A percentile compares a stretch with the other conserved stretches of the same genome.
Evolutionary conservation across 2,797 vertebrate species (phyloP).

Genomic region (Danio kyathit): DNA sequence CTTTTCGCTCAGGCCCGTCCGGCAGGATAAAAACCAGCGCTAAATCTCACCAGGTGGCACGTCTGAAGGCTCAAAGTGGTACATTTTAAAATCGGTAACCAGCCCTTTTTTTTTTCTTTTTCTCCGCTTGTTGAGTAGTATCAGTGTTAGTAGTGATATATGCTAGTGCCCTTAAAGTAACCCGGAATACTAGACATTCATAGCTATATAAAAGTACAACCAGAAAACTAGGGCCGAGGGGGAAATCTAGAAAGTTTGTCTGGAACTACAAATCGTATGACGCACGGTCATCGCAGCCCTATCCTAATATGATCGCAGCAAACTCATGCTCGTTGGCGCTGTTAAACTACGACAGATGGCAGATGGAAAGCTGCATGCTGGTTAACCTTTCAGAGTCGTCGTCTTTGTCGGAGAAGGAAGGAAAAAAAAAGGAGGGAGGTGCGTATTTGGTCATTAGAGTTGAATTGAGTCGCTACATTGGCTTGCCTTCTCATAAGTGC

Average conservation of each 20-base stretch:
- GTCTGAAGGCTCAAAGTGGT: slow-evolving; percentile 59
- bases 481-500: slow-evolving; percentile 57
- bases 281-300: slow-evolving; percentile 47
- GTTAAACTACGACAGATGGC: slow-evolving; percentile 57
- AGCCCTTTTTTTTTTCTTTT: slow-evolving; percentile 60
- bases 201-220: slow-evolving; percentile 58
- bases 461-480: slow-evolving; percentile 64
- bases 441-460: slow-evolving; percentile 61
- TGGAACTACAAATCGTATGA: slow-evolving; percentile 56
- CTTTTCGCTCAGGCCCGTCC: slow-evolving; percentile 60
- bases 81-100: slow-evolving; percentile 57
- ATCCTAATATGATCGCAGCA: slow-evolving; percentile 54
- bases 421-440: slow-evolving; percentile 17
- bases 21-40: slow-evolving; percentile 61
- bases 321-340: slow-evolving; percentile 67
- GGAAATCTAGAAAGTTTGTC: slow-evolving; percentile 58
- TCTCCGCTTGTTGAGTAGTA: slow-evolving; percentile 50
- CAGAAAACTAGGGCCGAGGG: slow-evolving; percentile 48
- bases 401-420: slow-evolving; percentile 38
- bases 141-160: slow-evolving; percentile 47
- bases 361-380: slow-evolving; percentile 68
- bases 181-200: slow-evolving; percentile 58
- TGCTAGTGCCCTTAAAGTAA: slow-evolving; percentile 50
- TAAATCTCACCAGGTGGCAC: slow-evolving; percentile 57
- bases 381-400: slow-evolving; percentile 42